These are phyloP conservation scores for Catostomus latipinnis DNA, from an alignment of 2,797 vertebrate species.

Conservation along the genomic window DNA sequence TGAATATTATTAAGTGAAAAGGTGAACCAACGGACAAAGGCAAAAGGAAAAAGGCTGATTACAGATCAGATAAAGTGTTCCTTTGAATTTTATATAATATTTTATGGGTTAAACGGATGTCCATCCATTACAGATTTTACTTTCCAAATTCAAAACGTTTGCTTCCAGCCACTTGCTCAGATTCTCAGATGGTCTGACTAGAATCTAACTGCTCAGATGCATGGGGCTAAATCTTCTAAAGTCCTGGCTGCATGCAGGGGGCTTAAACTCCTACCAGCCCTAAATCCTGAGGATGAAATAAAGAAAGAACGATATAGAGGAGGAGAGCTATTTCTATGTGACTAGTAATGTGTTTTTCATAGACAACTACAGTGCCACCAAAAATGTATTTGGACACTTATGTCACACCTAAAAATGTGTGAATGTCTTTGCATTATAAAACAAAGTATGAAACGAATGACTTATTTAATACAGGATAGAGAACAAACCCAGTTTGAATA, in stretches of 20 bases:
- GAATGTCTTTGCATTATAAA: no score
- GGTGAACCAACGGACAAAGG: background rate
- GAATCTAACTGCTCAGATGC: slow-evolving; percentile 9
- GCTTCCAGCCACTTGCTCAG: background rate
- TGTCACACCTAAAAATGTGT: no score
- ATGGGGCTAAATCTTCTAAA: slow-evolving; percentile 33
- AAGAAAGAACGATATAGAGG: slow-evolving; percentile 20
- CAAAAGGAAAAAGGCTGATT: background rate
- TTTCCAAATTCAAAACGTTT: background rate
- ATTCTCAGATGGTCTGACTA: slow-evolving; percentile 2
- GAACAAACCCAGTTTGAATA: no score
- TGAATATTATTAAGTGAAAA: slow-evolving; percentile 19
- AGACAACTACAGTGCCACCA: no score
- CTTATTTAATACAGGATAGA: no score
- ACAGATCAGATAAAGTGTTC: background rate
- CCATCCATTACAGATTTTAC: background rate
- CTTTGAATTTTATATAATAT: background rate
- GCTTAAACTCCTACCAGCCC: slow-evolving; percentile 12
- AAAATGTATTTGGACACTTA: no score
- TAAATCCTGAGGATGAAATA: slow-evolving; percentile 19
- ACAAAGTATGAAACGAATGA: no score
- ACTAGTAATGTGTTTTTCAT: background rate
- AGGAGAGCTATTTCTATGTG: slow-evolving; percentile 13
- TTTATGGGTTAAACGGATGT: background rate
- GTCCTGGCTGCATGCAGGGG: slow-evolving; percentile 14